Evolutionary conservation across 2,113 vertebrate genomes (phyloP).

Genomic region (Rhodinocichla rosea): DNA sequence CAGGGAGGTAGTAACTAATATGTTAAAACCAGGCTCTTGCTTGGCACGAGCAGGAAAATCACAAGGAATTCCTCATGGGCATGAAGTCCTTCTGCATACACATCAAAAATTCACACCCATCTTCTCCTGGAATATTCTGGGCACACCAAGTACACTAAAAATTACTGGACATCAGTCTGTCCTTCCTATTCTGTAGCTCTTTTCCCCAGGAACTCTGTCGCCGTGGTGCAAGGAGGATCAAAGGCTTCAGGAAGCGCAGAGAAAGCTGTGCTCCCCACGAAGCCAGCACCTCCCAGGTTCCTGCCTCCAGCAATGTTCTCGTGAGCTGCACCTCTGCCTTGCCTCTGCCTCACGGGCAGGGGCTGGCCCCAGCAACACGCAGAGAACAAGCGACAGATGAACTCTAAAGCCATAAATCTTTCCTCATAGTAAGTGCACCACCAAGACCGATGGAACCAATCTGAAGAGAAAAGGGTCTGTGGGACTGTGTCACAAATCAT

Average conservation of each 20-base stretch:
- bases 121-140: background rate
- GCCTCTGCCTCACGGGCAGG: background rate
- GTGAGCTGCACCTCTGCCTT: background rate
- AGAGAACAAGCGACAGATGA: background rate
- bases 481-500: background rate
- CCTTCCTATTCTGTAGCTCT: background rate
- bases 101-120: background rate
- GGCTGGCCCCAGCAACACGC: background rate
- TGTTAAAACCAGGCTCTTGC: background rate
- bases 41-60: background rate
- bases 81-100: background rate
- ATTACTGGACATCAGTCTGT: background rate
- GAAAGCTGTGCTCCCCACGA: background rate
- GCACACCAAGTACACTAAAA: background rate
- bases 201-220: background rate
- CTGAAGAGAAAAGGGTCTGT: background rate
- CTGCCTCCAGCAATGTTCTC: background rate
- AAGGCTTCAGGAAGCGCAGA: accelerated
- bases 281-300: background rate
- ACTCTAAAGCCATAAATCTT: background rate
- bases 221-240: background rate
- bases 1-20: background rate
- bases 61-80: background rate
- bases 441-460: background rate
- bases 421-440: background rate